phyloP scores from a whole-genome alignment of 2,113 vertebrate genomes.

The Hylia prasina region DNA sequence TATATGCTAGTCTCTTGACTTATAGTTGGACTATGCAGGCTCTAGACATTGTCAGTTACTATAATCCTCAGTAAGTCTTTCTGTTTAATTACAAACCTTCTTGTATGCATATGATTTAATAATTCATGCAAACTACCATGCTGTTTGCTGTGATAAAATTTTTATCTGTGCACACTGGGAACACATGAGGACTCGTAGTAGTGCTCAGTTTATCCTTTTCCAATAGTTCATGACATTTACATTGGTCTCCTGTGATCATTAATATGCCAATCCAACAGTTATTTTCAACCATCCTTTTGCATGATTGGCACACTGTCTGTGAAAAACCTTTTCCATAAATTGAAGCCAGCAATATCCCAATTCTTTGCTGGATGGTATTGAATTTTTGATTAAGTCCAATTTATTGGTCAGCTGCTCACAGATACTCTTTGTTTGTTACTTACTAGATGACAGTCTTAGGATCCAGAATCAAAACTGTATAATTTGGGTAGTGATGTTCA shows the following conservation, averaged over 20 bases:
- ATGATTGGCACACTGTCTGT: constrained; percentile 48
- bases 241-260: constrained; percentile 58
- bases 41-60: constrained; percentile 53
- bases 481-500: constrained; percentile 36
- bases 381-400: constrained; percentile 46
- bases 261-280: constrained; percentile 54
- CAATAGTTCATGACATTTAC: constrained; percentile 68
- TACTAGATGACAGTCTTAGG: constrained; percentile 18
- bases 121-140: constrained; percentile 66
- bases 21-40: constrained; percentile 35
- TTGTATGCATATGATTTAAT: constrained; percentile 64
- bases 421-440: constrained; percentile 36
- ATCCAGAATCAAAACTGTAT: constrained; percentile 12
- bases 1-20: constrained; percentile 25
- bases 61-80: constrained; percentile 55
- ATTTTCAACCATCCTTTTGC: constrained; percentile 38
- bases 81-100: constrained; percentile 57
- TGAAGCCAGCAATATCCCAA: constrained; percentile 19
- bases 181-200: constrained; percentile 33
- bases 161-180: constrained; percentile 61
- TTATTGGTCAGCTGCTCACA: constrained; percentile 34
- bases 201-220: constrained; percentile 60
- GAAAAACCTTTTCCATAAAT: constrained; percentile 50
- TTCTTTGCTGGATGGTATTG: not conserved
- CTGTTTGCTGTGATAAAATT: constrained; percentile 71